Percentiles rank a stretch among this genome's conserved stretches.
These are phyloP conservation scores for Troides helena DNA, from an alignment of 2,888 invertebrate genomes.

Conservation along the genomic window DNA sequence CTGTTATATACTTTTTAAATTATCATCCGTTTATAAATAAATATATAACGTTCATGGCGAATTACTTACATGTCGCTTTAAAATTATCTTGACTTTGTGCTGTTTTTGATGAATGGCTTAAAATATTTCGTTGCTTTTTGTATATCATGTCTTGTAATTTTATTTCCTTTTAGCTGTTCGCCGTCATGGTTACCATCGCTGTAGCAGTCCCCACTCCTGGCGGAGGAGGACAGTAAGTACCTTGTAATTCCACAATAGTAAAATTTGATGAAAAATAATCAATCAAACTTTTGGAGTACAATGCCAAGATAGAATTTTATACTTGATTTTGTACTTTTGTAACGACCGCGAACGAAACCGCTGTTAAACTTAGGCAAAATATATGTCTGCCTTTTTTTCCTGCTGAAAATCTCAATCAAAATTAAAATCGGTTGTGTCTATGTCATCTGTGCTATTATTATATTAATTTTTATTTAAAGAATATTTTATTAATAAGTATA, in stretches of 20 bases:
- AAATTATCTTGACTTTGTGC: background rate
- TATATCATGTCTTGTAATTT: background rate
- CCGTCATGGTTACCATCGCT: slow-evolving; percentile 58
- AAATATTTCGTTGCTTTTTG: background rate
- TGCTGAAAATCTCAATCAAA: too few relatives aligned
- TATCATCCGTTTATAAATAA: background rate
- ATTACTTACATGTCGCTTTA: background rate
- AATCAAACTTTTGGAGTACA: too few relatives aligned
- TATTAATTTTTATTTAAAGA: too few relatives aligned
- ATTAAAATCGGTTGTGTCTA: too few relatives aligned
- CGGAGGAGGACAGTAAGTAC: slow-evolving; percentile 67
- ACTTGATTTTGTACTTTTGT: too few relatives aligned
- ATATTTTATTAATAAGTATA: too few relatives aligned
- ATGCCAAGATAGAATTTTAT: too few relatives aligned
- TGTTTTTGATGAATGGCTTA: background rate
- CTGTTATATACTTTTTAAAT: background rate
- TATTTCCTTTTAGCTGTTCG: slow-evolving; percentile 55
- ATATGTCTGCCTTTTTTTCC: too few relatives aligned
- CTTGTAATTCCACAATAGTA: background rate
- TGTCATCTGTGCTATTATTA: too few relatives aligned
- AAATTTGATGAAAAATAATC: too few relatives aligned
- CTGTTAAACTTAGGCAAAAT: too few relatives aligned
- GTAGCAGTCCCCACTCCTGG: slow-evolving; percentile 66
- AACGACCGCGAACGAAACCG: too few relatives aligned
- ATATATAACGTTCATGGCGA: background rate